These are phyloP conservation scores for Bathynomus jamesi DNA, from an alignment of 1,140 invertebrate species.

Conservation along the genomic window DNA sequence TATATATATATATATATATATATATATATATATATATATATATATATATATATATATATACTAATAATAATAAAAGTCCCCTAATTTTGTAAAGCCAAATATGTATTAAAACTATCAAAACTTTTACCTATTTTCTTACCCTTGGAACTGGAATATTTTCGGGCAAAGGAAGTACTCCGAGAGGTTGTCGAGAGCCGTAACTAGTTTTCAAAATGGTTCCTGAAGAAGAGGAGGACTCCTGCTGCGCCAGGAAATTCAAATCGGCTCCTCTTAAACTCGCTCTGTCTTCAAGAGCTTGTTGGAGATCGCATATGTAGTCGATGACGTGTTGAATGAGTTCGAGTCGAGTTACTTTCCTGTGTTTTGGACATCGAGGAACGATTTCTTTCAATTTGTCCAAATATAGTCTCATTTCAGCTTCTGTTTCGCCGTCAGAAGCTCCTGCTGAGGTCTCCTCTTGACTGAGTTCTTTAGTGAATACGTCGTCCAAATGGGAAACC, in stretches of 20 bases:
- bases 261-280: conserved; percentile 35
- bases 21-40: too few species aligned
- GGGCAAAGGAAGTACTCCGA: background rate
- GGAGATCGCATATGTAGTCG: conserved; percentile 91
- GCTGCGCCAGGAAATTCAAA: background rate
- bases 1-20: too few species aligned
- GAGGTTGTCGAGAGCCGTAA: background rate
- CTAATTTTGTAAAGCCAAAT: too few species aligned
- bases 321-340: conserved; percentile 94
- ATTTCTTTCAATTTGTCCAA: conserved; percentile 55
- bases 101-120: too few species aligned
- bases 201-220: background rate
- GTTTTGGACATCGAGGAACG: conserved; percentile 48
- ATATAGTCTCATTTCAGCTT: conserved; percentile 39
- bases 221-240: background rate
- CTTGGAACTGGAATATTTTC: background rate
- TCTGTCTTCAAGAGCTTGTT: conserved; percentile 67
- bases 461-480: background rate
- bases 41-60: too few species aligned
- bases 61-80: too few species aligned
- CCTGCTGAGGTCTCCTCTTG: background rate
- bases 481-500: background rate
- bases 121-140: too few species aligned
- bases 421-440: conserved; percentile 13
- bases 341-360: conserved; percentile 62